Evolutionary conservation across 2,888 invertebrate species (phyloP), one percentile per base, ranked within the genome.

Genomic region (Cephus runcator): DNA sequence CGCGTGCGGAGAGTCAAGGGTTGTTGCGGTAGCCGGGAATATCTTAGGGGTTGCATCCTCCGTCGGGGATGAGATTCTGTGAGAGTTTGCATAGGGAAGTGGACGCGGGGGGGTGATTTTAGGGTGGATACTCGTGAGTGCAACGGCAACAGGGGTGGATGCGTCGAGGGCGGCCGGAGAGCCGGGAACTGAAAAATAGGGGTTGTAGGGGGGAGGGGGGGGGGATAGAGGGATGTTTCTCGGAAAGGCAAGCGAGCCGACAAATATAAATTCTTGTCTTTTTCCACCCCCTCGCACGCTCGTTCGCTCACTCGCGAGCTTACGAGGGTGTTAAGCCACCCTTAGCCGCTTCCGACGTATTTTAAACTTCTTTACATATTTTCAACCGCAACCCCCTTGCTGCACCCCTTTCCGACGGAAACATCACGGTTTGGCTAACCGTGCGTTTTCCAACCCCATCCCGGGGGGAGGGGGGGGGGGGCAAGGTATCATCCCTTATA

Each of bases 221-320:
- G 1, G 31, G 1, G 31, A 31, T 0, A 80, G 85, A 88, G 86
- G 82, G 86, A 87, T 87, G 87, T 85, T 85, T 81, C 86, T 86
- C 87, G 87, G 85, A 86, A 87, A 87, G 87, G 85, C 85, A 84
- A 86, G 84, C 84, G 83, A 86, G 84, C 86, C 87, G 87, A 87
- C 86, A 88, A 88, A 87, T 88, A 87, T 88, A 86, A 86, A 89
- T 89, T 83, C 86, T 71, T 34, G 80, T 73, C 35, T 75, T 34
- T 71, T 34, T 71, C 33, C 33, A 31, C 33, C 71, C 34, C 71
- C 71, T 31, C 31, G 75, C 77, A 73, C 74, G 73, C 77, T 35
- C 15, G 36, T 36, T 77, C 69, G 73, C 35, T 75, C 34, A 77
- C 76, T 68, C 69, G 33, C 78, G 80, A 83, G 80, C 84, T 84